Percentiles rank a stretch among this genome's conserved stretches.
Evolutionary conservation across 2,888 invertebrate species (phyloP).

Genomic region (Chrysolina oricalcia): DNA sequence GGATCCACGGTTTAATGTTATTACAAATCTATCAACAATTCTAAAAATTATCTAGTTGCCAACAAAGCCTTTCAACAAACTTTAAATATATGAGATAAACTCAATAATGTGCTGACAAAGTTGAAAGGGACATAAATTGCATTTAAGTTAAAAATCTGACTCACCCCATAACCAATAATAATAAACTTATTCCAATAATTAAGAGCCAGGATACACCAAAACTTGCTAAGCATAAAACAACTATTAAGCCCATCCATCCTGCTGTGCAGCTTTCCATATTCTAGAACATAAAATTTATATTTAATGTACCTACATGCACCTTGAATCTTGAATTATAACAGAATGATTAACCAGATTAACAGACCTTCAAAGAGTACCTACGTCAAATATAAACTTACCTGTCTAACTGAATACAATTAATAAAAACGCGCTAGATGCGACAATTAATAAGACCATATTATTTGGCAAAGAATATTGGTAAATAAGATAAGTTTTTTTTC

Average conservation of each 20-base stretch:
- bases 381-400: conserved; percentile 22
- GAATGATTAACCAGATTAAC: too few species aligned
- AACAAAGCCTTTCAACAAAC: too few species aligned
- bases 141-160: conserved; percentile 43
- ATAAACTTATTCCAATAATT: conserved; percentile 62
- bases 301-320: background rate
- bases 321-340: conserved; percentile 17
- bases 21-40: too few species aligned
- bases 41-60: too few species aligned
- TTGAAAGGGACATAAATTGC: background rate
- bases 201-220: conserved; percentile 70
- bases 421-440: conserved; percentile 14
- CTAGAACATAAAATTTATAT: background rate
- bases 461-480: background rate
- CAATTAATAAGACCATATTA: background rate
- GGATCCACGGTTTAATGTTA: too few species aligned
- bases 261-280: conserved; percentile 46
- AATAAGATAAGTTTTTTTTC: conserved; percentile 3
- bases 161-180: conserved; percentile 69
- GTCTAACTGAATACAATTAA: conserved; percentile 27
- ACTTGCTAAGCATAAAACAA: conserved; percentile 68
- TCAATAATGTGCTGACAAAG: too few species aligned
- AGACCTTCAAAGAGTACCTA: too few species aligned
- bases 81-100: too few species aligned
- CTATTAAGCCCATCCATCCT: conserved; percentile 70